A percentile compares a stretch with the other conserved stretches of the same genome.
These are phyloP conservation scores for Gambusia affinis DNA, from an alignment of 2,113 vertebrate genomes.

Conservation along the genomic window DNA sequence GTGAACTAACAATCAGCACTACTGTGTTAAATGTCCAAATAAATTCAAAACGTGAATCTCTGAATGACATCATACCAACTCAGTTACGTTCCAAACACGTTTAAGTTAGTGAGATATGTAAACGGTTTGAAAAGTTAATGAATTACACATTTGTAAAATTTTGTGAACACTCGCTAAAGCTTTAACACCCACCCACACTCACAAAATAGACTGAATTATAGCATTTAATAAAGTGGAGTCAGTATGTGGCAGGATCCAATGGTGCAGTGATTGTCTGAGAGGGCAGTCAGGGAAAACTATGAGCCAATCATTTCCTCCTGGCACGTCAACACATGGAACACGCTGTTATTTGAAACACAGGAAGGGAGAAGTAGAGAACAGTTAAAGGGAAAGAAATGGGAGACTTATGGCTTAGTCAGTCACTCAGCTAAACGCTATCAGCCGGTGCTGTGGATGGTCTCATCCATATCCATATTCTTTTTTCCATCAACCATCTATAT, in stretches of 20 bases:
- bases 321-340: constrained; percentile 68
- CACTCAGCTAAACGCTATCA: constrained; percentile 78
- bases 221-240: constrained; percentile 60
- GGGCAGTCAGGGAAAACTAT: constrained; percentile 32
- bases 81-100: too few relatives aligned
- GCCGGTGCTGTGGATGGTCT: constrained; percentile 61
- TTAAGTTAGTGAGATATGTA: too few relatives aligned
- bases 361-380: constrained; percentile 25
- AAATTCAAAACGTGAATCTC: too few relatives aligned
- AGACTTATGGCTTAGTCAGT: constrained; percentile 81
- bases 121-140: not conserved
- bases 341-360: constrained; percentile 66
- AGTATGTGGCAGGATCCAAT: constrained; percentile 48
- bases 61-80: too few relatives aligned
- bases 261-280: constrained; percentile 64
- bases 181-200: constrained; percentile 28
- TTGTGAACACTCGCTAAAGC: constrained; percentile 15
- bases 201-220: constrained; percentile 28
- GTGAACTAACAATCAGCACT: too few relatives aligned
- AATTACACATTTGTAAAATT: constrained; percentile 16
- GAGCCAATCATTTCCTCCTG: constrained; percentile 74
- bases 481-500: constrained; percentile 73
- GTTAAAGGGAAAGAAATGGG: constrained; percentile 39
- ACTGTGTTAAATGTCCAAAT: too few relatives aligned
- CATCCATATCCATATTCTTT: constrained; percentile 72